Evolutionary conservation across 2,797 vertebrate species (phyloP), one percentile per base, ranked within the genome.

Genomic region (Lacerta bilineata): DNA sequence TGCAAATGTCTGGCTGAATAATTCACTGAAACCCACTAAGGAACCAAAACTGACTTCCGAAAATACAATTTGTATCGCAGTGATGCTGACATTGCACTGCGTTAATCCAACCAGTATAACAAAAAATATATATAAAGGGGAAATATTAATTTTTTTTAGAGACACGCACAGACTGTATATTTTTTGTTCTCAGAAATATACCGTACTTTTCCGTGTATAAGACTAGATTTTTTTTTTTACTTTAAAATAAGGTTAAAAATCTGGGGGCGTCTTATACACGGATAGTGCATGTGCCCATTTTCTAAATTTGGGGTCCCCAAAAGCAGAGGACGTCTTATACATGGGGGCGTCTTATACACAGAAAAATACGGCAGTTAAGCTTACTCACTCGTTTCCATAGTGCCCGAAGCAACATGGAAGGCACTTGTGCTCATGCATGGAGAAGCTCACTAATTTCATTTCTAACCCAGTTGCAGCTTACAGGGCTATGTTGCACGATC

Each of bases 1-100:
- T 41, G 69, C 0, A 0, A 86, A 80, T 29, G 83, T 85, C 17
- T 61, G 83, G 6, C 7, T 18, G 50, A 3, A 55, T 55, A 76
- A 92, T 75, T 33, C 89, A 50, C 61, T 80, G 83, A 90, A 88
- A 55, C 39, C 89, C 89, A 88, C 76, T 69, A 64, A 86, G 59
- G 13, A 50, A 92, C 90, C 83, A 41, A 29, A n/a, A 59, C 87
- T 90, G 87, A 93, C 71, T 89, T 59, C 15, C 80, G 86, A 91
- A 93, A 89, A 80, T 91, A 91, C 92, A 94, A 90, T 2, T 50
- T 55, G 64, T 0, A 0, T 50, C 20, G 76, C 91, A 82, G 83
- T 71, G 36, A 39, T 87, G 5, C 2, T 20, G 66, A 68, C 23
- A 72, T 71, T 39, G 20, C 9, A 29, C 27, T 33, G 46, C 33